Base-by-base conservation (phyloP, 2,888 invertebrate species). In the Rhorus exstirpatorius region DNA sequence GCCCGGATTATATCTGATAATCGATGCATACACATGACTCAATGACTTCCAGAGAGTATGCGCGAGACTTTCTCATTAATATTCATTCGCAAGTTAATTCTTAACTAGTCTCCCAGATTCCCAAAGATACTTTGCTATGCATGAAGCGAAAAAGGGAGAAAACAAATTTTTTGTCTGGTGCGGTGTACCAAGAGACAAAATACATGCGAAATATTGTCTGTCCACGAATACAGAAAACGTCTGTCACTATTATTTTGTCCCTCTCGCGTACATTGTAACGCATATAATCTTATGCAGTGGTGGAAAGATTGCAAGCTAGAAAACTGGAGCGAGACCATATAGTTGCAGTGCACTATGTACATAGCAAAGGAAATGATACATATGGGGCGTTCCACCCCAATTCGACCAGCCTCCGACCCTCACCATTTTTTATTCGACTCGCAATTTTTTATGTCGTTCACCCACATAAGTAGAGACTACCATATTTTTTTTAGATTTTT, bases 81-180 rank as follows among this genome's bases (percentile, higher is more conserved):
- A 77, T 77, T 67, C 53, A 72, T 77, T 60, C 49, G 44, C n/a
- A 19, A 24, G 24, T 77, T 72, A 71, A 81, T 67, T 72, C 49
- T 67, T 61, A 60, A 74, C 51, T 44, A 41, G n/a, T 24, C 19
- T 61, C 46, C 46, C 71, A 19, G 1, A 58, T 12, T 46, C 79
- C 71, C 72, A 24, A 38, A 10, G 8, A 49, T 79, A 26, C 55
- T 79, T 58, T 58, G 26, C 12, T 49, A 72, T 79, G 79, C 72
- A 79, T 67, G 58, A 38, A 38, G 38, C n/a, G n/a, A 58, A 46
- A 71, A 26, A 58, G 19, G n/a, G 44, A 19, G 58, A 60, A 24
- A 19, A 17, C 12, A 65, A 58, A 41, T 55, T 65, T 41, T 10
- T 17, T 51, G 49, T 21, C 46, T n/a, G 8, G 21, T 31, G 6